These are phyloP conservation scores for Solenopsis fugax DNA, from an alignment of 1,140 invertebrate species.

Conservation along the genomic window DNA sequence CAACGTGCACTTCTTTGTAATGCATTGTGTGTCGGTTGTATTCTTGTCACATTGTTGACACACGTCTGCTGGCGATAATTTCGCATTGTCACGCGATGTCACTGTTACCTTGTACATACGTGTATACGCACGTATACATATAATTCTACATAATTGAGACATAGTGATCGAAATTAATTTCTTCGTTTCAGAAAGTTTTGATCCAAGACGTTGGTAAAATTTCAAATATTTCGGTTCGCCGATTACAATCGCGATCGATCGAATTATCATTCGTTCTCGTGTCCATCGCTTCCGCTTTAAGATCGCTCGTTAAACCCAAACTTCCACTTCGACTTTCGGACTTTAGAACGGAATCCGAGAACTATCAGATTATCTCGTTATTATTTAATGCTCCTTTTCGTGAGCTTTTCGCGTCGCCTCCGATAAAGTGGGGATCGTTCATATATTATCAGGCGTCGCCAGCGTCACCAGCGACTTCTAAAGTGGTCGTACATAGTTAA, in stretches of 20 bases:
- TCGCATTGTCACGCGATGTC: constrained; percentile 14
- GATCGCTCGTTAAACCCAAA: constrained; percentile 12
- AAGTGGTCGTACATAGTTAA: constrained; percentile 71
- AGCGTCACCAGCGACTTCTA: constrained; percentile 46
- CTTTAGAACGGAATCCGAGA: constrained; percentile 13
- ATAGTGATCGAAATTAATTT: background rate
- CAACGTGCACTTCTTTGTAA: constrained; percentile 30
- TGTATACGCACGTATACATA: too few species aligned
- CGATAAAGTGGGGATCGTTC: constrained; percentile 41
- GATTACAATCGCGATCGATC: background rate
- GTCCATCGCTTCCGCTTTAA: constrained; percentile 21
- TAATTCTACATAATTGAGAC: background rate
- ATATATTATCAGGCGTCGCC: constrained; percentile 49
- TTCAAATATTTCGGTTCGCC: background rate
- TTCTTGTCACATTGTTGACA: constrained; percentile 18
- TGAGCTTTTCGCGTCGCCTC: constrained; percentile 13
- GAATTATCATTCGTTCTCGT: background rate
- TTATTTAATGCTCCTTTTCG: constrained; percentile 41
- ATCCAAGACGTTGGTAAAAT: background rate
- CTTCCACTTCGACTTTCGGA: background rate
- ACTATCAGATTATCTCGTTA: constrained; percentile 44
- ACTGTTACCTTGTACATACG: background rate
- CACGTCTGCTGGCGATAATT: constrained; percentile 5
- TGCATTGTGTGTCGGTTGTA: constrained; percentile 8
- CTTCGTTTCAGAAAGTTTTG: background rate